Evolutionary conservation across 2,888 invertebrate genomes (phyloP), one percentile per base, ranked within the genome.

Genomic region (Leuctra nigra): DNA sequence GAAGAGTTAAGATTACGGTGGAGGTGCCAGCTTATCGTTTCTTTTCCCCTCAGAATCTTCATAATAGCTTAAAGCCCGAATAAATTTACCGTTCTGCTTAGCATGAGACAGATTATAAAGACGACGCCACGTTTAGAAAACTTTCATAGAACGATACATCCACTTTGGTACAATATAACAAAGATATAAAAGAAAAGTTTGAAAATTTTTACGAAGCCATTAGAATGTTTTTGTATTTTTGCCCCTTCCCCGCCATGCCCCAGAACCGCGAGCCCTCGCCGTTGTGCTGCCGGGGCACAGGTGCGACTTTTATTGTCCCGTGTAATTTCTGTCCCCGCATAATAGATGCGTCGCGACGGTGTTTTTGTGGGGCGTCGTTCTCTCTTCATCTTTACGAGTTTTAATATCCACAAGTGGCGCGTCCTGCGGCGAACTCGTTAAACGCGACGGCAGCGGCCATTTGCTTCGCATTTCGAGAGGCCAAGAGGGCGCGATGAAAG

Each of bases 391-490:
- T 61, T 61, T 61, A 61, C 59, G 61, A 57, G 56, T 59, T 61
- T 59, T 61, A 61, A 61, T 61, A 61, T 59, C 55, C 48, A 50
- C 53, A 38, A 41, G 25, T n/a, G n/a, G n/a, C n/a, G n/a, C n/a
- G n/a, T n/a, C n/a, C n/a, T n/a, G n/a, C n/a, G n/a, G n/a, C n/a
- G n/a, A n/a, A n/a, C n/a, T n/a, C n/a, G n/a, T n/a, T n/a, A n/a
- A n/a, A n/a, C n/a, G n/a, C n/a, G n/a, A n/a, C n/a, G n/a, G n/a
- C n/a, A n/a, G n/a, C n/a, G n/a, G n/a, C n/a, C n/a, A n/a, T n/a
- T n/a, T n/a, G n/a, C n/a, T n/a, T n/a, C n/a, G n/a, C n/a, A n/a
- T n/a, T n/a, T n/a, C n/a, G n/a, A n/a, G n/a, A n/a, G n/a, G n/a
- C n/a, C n/a, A n/a, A n/a, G n/a, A n/a, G n/a, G n/a, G n/a, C n/a